A percentile compares a stretch with the other conserved stretches of the same genome.
phyloP scores from a whole-genome alignment of 1,140 invertebrate genomes.

The Macrobrachium nipponense region DNA sequence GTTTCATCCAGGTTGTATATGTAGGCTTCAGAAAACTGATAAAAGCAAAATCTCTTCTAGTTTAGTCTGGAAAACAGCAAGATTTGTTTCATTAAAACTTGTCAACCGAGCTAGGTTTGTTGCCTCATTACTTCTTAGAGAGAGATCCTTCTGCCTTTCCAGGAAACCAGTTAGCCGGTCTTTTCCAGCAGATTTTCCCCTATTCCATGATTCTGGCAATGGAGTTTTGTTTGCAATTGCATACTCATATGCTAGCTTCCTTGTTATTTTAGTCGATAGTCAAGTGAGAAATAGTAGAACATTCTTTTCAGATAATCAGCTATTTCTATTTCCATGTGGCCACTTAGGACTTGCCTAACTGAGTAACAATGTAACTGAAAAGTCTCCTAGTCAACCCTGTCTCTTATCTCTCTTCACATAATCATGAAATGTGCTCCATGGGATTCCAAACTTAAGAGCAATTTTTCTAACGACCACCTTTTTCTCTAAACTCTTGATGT shows the following conservation, averaged over 20 bases:
- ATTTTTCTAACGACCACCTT: too few species aligned
- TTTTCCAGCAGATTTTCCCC: conserved; percentile 27
- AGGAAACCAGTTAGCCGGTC: conserved; percentile 31
- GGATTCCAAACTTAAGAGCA: too few species aligned
- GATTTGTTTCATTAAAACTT: conserved; percentile 13
- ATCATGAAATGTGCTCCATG: too few species aligned
- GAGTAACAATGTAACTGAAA: too few species aligned
- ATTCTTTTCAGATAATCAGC: conserved; percentile 21
- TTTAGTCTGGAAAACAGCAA: conserved; percentile 13
- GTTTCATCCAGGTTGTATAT: conserved; percentile 37
- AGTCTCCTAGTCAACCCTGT: too few species aligned
- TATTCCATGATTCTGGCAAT: conserved; percentile 32
- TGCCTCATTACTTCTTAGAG: conserved; percentile 29
- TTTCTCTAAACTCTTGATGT: too few species aligned
- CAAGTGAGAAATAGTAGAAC: conserved; percentile 23
- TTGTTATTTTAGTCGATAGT: conserved; percentile 26
- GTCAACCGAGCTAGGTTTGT: conserved; percentile 31
- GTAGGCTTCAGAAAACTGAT: conserved; percentile 9
- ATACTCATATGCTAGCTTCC: conserved; percentile 31
- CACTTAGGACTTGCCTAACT: too few species aligned
- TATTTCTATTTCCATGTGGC: too few species aligned
- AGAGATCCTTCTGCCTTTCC: conserved; percentile 24
- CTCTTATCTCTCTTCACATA: too few species aligned
- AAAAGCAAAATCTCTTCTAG: conserved; percentile 17
- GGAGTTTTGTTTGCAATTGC: conserved; percentile 29